These are phyloP conservation scores for Drosophila tripunctata DNA, from an alignment of 2,888 invertebrate genomes.

Conservation along the genomic window DNA sequence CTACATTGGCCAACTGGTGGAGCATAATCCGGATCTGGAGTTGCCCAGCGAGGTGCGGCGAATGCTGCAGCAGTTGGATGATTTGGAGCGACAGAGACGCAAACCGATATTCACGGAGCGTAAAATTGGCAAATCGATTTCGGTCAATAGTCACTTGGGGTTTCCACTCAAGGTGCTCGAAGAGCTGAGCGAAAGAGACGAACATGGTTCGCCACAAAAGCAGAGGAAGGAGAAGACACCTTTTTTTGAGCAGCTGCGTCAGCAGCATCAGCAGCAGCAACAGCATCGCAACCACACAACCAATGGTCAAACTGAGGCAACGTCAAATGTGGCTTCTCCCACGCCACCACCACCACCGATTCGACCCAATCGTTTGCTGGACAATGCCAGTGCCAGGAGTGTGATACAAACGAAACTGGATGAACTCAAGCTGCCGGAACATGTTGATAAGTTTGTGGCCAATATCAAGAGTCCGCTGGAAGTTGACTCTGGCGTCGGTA, in stretches of 20 bases:
- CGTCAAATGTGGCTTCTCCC: constrained; percentile 20
- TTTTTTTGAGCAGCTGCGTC: constrained; percentile 89
- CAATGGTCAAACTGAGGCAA: constrained; percentile 53
- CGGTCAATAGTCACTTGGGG: constrained; percentile 84
- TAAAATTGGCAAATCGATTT: constrained; percentile 84
- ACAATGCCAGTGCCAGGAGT: constrained; percentile 61
- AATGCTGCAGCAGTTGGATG: constrained; percentile 88
- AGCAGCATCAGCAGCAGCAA: constrained; percentile 85
- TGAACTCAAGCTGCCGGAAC: constrained; percentile 81
- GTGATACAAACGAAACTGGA: constrained; percentile 76
- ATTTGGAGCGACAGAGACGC: constrained; percentile 84
- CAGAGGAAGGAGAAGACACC: constrained; percentile 85
- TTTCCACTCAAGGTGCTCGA: constrained; percentile 84
- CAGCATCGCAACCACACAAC: constrained; percentile 27
- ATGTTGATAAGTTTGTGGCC: constrained; percentile 81
- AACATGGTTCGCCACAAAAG: constrained; percentile 84
- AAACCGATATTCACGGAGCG: constrained; percentile 83
- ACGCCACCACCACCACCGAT: constrained; percentile 49
- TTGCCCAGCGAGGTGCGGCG: constrained; percentile 90
- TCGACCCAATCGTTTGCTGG: constrained; percentile 80
- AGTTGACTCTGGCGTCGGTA: constrained; percentile 88
- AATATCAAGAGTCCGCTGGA: constrained; percentile 83
- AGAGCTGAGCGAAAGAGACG: constrained; percentile 84
- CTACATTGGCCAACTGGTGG: constrained; percentile 89
- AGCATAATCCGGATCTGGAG: constrained; percentile 88